These are phyloP conservation scores for Mythimna lalbum DNA, from an alignment of 2,888 invertebrate genomes.

Conservation along the genomic window DNA sequence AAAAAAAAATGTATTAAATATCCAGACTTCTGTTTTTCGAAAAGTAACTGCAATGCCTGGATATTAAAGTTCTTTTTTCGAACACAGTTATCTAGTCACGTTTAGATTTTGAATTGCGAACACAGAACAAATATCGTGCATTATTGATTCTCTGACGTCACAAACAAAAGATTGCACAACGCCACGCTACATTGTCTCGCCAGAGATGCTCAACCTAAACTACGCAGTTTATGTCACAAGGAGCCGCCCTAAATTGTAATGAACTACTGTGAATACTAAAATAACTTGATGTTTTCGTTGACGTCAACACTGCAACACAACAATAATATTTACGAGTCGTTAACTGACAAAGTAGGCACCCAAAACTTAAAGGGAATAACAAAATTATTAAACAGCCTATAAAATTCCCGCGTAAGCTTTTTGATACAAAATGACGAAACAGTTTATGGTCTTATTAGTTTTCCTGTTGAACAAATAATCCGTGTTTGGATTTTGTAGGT, in stretches of 20 bases:
- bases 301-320: slow-evolving; percentile 42
- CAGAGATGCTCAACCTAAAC: slow-evolving; percentile 40
- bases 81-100: background rate
- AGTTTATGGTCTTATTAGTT: slow-evolving; percentile 20
- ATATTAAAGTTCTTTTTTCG: no score
- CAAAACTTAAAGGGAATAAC: slow-evolving; percentile 23
- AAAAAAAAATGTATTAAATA: no score
- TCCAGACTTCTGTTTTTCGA: no score
- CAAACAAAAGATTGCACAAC: slow-evolving; percentile 52
- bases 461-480: slow-evolving; percentile 24
- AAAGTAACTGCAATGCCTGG: background rate
- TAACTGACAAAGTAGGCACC: slow-evolving; percentile 34
- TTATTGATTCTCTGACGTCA: slow-evolving; percentile 61
- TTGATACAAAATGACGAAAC: slow-evolving; percentile 11
- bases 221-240: slow-evolving; percentile 37
- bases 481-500: slow-evolving; percentile 33
- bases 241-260: slow-evolving; percentile 42
- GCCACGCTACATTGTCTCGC: slow-evolving; percentile 36
- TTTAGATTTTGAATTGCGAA: background rate
- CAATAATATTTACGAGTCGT: slow-evolving; percentile 37
- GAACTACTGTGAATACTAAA: slow-evolving; percentile 28
- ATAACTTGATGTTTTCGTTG: slow-evolving; percentile 37
- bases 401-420: slow-evolving; percentile 29
- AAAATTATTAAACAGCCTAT: slow-evolving; percentile 23
- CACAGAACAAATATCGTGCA: slow-evolving; percentile 54